These are phyloP conservation scores for Lasius platythorax DNA, from an alignment of 2,888 invertebrate genomes.

Conservation along the genomic window DNA sequence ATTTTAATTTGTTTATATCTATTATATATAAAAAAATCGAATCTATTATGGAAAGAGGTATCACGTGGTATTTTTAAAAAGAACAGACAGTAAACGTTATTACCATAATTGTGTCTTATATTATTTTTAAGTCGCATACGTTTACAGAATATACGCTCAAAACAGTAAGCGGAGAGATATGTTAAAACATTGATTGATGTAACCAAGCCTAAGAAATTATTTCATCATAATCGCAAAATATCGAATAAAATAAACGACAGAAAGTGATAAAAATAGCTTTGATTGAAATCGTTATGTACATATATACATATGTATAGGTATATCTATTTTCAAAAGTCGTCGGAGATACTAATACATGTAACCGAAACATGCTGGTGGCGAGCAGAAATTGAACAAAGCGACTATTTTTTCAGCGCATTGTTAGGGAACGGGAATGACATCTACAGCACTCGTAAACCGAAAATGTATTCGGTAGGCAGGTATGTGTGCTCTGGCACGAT, in stretches of 20 bases:
- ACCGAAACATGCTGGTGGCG: background rate
- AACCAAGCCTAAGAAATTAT: constrained; percentile 8
- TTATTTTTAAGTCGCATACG: background rate
- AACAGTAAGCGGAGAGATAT: background rate
- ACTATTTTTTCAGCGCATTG: constrained; percentile 50
- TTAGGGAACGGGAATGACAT: constrained; percentile 57
- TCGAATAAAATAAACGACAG: background rate
- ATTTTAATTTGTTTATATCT: background rate
- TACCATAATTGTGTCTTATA: background rate
- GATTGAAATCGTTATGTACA: constrained; percentile 12
- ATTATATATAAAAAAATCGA: background rate
- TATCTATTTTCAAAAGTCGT: constrained; percentile 8
- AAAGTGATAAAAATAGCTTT: constrained; percentile 9
- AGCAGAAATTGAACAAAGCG: constrained; percentile 43
- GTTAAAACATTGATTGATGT: background rate
- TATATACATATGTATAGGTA: background rate
- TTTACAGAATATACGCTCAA: background rate
- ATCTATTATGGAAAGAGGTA: background rate
- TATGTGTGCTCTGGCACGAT: constrained; percentile 78
- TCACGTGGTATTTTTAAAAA: background rate
- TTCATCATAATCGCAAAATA: background rate
- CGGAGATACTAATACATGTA: background rate
- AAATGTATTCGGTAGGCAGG: constrained; percentile 67
- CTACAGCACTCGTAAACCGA: constrained; percentile 62
- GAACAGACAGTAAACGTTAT: constrained; percentile 1